Base-by-base conservation (phyloP, 2,113 vertebrate species). In the Taurulus bubalis region DNA sequence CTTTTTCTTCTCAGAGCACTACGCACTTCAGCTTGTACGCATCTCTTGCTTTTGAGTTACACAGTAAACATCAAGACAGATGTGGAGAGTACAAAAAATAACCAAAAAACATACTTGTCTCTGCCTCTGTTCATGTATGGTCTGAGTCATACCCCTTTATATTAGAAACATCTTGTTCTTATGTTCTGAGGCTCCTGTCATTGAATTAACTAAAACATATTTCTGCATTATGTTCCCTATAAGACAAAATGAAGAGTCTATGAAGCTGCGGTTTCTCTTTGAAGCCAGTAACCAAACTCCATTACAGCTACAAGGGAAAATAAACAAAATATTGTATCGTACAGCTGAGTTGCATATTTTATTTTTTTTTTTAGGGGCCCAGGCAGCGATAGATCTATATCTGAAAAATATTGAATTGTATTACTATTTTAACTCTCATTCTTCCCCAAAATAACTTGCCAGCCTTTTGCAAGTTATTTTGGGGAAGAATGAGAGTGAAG, bases 31-130 rank as follows among this genome's bases (percentile, higher is more conserved):
- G 15, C 68, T 26, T 18, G 51, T 26, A 11, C 38, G 0, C 14
- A 26, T 40, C 36, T 45, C 11, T 62, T 32, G 40, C 36, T 45
- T 18, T 62, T 32, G 40, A 67, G 68, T 38, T 77, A 62, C 66
- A 77, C 60, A 6, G 24, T 59, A 15, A 12, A 63, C n/a, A 62
- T 30, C 71, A 53, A n/a, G 71, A 56, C 68, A 67, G 45, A 56
- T 26, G 67, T 9, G 42, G 45, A 9, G 49, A 49, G 60, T 45
- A 75, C 11, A 34, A 12, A 55, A 2, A 20, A 59, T 30, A 45
- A 72, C 3, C 6, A 32, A 22, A 26, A 55, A n/a, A n/a, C 51
- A 55, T 26, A 8, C 53, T 49, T 8, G 47, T 49, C 16, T 55
- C 22, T 55, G 10, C 3, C 2, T 4, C n/a, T 14, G 53, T 8